These are phyloP conservation scores for Climacteris rufus DNA, from an alignment of 2,113 vertebrate species.

Conservation along the genomic window DNA sequence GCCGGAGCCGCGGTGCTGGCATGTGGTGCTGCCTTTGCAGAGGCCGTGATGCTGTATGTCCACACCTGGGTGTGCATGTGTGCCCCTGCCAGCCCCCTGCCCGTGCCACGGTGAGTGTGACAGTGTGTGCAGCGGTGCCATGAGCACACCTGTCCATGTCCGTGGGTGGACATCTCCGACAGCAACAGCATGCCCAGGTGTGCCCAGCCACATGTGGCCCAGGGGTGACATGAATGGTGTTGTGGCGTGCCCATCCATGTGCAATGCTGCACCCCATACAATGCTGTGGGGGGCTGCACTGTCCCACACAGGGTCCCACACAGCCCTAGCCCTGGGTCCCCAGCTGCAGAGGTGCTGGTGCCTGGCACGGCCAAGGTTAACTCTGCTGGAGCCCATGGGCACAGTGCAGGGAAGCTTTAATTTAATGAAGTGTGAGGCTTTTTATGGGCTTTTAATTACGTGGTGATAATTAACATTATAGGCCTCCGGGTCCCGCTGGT, in stretches of 20 bases:
- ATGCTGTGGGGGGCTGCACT: rapidly evolving
- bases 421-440: constrained; percentile 71
- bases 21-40: neutral
- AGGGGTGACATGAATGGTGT: neutral
- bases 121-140: rapidly evolving
- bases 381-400: neutral
- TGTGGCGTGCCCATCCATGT: rapidly evolving
- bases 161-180: rapidly evolving
- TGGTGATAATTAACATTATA: constrained; percentile 72
- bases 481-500: constrained; percentile 47
- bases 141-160: rapidly evolving
- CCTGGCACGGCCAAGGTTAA: constrained; percentile 49
- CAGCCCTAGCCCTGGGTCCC: rapidly evolving
- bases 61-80: neutral
- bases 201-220: rapidly evolving
- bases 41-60: rapidly evolving
- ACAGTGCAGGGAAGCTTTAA: constrained; percentile 48
- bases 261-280: neutral
- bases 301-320: neutral
- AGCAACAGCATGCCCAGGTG: rapidly evolving
- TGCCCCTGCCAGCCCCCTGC: neutral
- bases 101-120: rapidly evolving
- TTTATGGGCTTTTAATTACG: constrained; percentile 75
- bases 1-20: rapidly evolving
- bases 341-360: neutral